A percentile compares a stretch with the other conserved stretches of the same genome.
These are phyloP conservation scores for Nycteola revayana DNA, from an alignment of 2,888 invertebrate species.

Conservation along the genomic window DNA sequence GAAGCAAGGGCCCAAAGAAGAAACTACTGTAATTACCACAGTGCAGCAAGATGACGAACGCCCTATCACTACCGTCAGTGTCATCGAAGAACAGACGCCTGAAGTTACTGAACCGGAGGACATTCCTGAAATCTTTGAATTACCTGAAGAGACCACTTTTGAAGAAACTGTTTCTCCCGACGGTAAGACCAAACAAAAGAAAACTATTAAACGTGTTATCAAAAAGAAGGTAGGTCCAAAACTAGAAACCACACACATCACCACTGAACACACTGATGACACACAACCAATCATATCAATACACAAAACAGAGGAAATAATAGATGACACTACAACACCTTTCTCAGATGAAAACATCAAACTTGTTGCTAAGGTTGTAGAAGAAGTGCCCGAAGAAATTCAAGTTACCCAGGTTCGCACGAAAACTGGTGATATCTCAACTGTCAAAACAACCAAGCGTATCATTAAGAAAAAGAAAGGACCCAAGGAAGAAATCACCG, in stretches of 20 bases:
- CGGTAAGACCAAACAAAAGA: conserved; percentile 35
- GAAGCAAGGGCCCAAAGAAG: conserved; percentile 40
- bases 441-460: conserved; percentile 7
- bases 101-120: conserved; percentile 15
- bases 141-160: conserved; percentile 6
- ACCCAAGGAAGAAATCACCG: conserved; percentile 34
- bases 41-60: conserved; percentile 22
- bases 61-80: conserved; percentile 22
- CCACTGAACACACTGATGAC: conserved; percentile 42
- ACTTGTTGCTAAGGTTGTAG: too few relatives aligned
- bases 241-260: conserved; percentile 47
- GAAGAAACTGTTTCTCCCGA: conserved; percentile 9
- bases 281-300: conserved; percentile 9
- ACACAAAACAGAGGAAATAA: conserved; percentile 6
- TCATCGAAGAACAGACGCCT: conserved; percentile 11
- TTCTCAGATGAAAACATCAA: too few relatives aligned
- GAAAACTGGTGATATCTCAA: conserved; percentile 5
- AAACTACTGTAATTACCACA: conserved; percentile 28
- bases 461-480: conserved; percentile 27
- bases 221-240: conserved; percentile 45
- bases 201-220: conserved; percentile 43
- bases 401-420: conserved; percentile 5
- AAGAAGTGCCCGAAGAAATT: conserved; percentile 7
- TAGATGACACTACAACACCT: conserved; percentile 2
- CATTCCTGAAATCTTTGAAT: conserved; percentile 3